Conservation (phyloP, 2,797 vertebrate species). For the Echeneis naucrates region DNA sequence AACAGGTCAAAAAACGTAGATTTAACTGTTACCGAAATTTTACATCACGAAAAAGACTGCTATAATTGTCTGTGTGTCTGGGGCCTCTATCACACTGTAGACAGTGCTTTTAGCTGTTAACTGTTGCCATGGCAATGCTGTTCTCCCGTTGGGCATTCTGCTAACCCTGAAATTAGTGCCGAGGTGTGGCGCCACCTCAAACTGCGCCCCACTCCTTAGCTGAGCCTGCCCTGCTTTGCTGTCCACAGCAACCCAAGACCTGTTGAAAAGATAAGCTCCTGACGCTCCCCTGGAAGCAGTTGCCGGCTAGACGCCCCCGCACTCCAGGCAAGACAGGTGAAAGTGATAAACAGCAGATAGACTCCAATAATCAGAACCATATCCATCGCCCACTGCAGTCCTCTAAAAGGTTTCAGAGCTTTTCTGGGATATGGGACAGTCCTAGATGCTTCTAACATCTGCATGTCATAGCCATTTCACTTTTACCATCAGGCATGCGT, state of each 20-base stretch:
- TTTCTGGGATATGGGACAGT: slow-evolving; percentile 58
- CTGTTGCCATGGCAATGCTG: slow-evolving; percentile 83
- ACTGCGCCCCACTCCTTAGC: slow-evolving; percentile 71
- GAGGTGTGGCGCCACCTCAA: slow-evolving; percentile 85
- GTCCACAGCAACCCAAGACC: slow-evolving; percentile 69
- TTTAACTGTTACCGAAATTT: slow-evolving; percentile 48
- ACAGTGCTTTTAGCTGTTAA: slow-evolving; percentile 82
- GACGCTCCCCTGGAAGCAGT: slow-evolving; percentile 55
- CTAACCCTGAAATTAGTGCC: slow-evolving; percentile 88
- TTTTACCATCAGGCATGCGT: slow-evolving; percentile 73
- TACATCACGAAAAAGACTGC: slow-evolving; percentile 48
- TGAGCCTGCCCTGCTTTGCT: slow-evolving; percentile 72
- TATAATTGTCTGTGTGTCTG: slow-evolving; percentile 65
- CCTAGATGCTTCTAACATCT: slow-evolving; percentile 81
- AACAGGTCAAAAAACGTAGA: slow-evolving; percentile 45
- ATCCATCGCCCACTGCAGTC: slow-evolving; percentile 60
- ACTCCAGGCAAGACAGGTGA: slow-evolving; percentile 59
- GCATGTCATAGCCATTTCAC: slow-evolving; percentile 69
- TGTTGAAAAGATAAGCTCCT: slow-evolving; percentile 79
- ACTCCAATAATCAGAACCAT: slow-evolving; percentile 59
- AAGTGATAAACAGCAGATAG: slow-evolving; percentile 72
- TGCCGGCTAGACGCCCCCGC: slow-evolving; percentile 44
- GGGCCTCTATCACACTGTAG: slow-evolving; percentile 78
- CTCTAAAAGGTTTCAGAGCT: slow-evolving; percentile 74
- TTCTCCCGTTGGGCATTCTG: slow-evolving; percentile 82